Evolutionary conservation across 2,797 vertebrate genomes (phyloP).

Genomic region (Agapornis canus): DNA sequence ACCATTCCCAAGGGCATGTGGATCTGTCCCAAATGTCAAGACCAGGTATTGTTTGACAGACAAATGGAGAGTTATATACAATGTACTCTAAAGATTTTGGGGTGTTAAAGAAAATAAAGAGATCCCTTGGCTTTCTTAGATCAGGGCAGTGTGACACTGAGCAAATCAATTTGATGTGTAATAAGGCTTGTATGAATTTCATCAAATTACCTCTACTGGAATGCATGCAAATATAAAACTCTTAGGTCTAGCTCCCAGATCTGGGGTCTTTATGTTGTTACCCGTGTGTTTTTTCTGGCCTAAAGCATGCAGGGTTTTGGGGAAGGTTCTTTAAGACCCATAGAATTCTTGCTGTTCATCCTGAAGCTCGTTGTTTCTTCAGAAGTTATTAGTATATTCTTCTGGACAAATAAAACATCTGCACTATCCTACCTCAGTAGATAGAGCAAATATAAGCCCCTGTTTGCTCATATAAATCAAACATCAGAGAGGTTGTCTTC

Average conservation of each 20-base stretch:
- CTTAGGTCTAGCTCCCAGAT: not conserved
- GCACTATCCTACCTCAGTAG: not conserved
- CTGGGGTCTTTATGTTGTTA: not conserved
- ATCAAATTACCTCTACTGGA: not conserved
- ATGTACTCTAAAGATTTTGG: not conserved
- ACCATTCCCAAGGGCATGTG: constrained; percentile 99
- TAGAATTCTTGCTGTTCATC: not conserved
- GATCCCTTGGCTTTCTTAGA: not conserved
- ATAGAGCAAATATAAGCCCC: not conserved
- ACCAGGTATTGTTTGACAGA: constrained; percentile 87
- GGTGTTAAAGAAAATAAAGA: not conserved
- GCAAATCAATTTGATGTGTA: not conserved
- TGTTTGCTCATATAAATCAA: constrained; percentile 1
- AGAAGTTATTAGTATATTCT: not conserved
- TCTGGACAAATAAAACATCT: not conserved
- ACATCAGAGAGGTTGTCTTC: not conserved
- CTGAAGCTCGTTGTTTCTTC: not conserved
- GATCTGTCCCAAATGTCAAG: constrained; percentile 99
- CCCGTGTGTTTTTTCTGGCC: not conserved
- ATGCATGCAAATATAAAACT: not conserved
- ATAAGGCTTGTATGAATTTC: not conserved
- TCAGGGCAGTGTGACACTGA: not conserved
- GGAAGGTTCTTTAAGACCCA: not conserved
- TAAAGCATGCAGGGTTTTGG: not conserved
- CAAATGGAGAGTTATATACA: not conserved